Evolutionary conservation across 2,113 vertebrate species (phyloP).

Genomic region (Sapayoa aenigma): DNA sequence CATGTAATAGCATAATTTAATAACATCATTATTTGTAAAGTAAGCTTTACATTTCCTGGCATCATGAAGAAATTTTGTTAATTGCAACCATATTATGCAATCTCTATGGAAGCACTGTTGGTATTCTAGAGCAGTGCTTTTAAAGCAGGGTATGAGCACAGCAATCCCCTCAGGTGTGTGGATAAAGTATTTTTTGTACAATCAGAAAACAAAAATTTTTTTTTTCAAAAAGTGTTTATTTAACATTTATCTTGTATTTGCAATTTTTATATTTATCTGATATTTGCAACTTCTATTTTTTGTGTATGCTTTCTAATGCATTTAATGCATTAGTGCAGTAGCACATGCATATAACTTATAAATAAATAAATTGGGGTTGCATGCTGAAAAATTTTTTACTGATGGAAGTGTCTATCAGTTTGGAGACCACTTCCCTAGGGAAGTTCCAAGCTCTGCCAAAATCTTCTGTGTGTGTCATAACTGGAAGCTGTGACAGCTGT

Average conservation of each 20-base stretch:
- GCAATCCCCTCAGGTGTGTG: background rate
- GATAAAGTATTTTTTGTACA: background rate
- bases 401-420: background rate
- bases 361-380: background rate
- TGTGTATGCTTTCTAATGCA: background rate
- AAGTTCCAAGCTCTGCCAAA: background rate
- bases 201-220: background rate
- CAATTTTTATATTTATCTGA: background rate
- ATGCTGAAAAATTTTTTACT: background rate
- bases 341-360: background rate
- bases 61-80: background rate
- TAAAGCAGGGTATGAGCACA: background rate
- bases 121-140: background rate
- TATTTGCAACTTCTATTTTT: background rate
- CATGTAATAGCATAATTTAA: background rate
- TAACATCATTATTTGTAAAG: background rate
- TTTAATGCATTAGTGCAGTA: background rate
- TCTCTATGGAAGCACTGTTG: background rate
- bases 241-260: background rate
- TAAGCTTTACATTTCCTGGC: background rate
- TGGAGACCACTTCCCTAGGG: background rate
- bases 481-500: background rate
- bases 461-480: background rate
- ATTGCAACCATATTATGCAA: background rate
- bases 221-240: background rate